Percentiles rank a stretch among this genome's conserved stretches.
These are phyloP conservation scores for Dicyrtomina minuta DNA, from an alignment of 2,888 invertebrate species.

Conservation along the genomic window DNA sequence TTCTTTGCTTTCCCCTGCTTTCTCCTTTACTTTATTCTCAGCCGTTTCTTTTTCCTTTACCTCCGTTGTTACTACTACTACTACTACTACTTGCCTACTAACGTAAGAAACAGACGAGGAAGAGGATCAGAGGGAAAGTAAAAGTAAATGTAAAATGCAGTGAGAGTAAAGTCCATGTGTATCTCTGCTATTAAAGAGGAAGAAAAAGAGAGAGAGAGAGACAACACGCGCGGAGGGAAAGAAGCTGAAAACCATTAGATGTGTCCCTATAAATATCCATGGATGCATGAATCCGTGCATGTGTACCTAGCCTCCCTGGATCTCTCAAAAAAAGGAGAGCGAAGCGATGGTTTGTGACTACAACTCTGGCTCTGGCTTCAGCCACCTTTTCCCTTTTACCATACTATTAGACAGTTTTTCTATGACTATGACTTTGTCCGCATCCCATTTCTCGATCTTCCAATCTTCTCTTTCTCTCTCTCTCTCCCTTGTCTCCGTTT, in stretches of 20 bases:
- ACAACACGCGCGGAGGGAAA: neutral
- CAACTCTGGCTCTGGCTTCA: no score
- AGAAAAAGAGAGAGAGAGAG: neutral
- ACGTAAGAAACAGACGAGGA: neutral
- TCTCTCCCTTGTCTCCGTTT: neutral
- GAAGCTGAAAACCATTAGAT: conserved; percentile 17
- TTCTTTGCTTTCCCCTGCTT: neutral
- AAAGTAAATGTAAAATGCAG: neutral
- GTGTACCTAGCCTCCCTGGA: neutral
- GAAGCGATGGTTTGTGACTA: neutral
- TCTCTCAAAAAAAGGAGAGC: no score
- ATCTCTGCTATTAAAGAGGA: neutral
- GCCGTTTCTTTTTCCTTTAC: neutral
- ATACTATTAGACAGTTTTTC: no score
- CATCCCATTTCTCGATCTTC: neutral
- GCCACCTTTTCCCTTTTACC: no score
- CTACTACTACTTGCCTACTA: neutral
- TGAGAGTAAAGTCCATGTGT: no score
- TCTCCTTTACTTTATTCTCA: neutral
- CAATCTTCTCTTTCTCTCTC: neutral
- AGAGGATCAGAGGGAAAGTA: neutral
- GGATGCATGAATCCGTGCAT: no score
- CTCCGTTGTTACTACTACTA: neutral
- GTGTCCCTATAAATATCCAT: no score
- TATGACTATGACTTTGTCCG: neutral